Evolutionary conservation across 2,797 vertebrate species (phyloP), one percentile per base, ranked within the genome.

Genomic region (Sebastes vulpes): DNA sequence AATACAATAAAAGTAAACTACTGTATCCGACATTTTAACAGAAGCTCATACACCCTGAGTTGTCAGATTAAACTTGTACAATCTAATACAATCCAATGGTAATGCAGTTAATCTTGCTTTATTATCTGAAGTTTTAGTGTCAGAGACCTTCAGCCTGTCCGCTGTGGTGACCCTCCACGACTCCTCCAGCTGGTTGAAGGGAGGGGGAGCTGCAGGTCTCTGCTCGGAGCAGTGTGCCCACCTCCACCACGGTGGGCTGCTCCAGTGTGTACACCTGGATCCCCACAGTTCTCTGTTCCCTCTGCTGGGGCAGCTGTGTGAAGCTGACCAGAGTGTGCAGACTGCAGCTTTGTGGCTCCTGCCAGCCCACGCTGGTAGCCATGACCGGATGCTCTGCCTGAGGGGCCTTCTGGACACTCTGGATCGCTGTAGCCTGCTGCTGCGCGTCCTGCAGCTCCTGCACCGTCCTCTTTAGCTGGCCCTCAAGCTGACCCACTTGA

Each of bases 221-320:
- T 14, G 95, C 95, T 70, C 91, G 85, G 25, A 96, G 88, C 65
- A 95, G 79, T 0, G 92, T 93, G 57, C 94, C 93, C 69, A 95
- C 95, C 84, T 95, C 96, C 82, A 96, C 88, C 67, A 96, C 88
- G 0, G 91, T 96, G 2, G 96, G 95, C 89, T 96, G 95, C 89
- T 96, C 96, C 85, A 95, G 70, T 0, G 96, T 97, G 89, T 97
- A 97, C 75, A 97, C 96, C 89, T 97, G 96, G 83, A 97, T 96
- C 1, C 96, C 96, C 81, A 96, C 96, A 67, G 95, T 96, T 77
- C 96, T 96, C 85, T 96, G 95, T 32, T 95, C 87, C 75, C 65
- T 89, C 79, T 92, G 89, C 12, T 92, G 91, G 53, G 92, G 92
- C 78, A 94, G 87, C 88, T 95, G 96, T 42, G 94, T 95, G 85